Evolutionary conservation across 1,140 invertebrate genomes (phyloP).

Genomic region (Ganaspis sp.): DNA sequence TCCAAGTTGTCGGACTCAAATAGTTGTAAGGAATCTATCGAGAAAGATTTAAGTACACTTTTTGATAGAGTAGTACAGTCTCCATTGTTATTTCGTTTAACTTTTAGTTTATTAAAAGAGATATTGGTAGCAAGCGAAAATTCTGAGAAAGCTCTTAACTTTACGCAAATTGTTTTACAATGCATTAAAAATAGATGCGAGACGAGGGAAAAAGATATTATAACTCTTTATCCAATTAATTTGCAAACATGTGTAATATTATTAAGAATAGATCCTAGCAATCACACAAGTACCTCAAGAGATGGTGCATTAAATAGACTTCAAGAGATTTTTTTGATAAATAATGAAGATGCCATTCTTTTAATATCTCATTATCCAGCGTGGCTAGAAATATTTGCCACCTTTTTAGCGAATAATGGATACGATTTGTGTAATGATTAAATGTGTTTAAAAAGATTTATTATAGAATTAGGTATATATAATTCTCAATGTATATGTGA

Average conservation of each 20-base stretch:
- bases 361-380: slow-evolving; percentile 64
- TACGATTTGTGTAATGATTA: not conserved
- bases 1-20: slow-evolving; percentile 38
- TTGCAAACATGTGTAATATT: slow-evolving; percentile 61
- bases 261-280: slow-evolving; percentile 56
- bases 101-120: slow-evolving; percentile 57
- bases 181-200: slow-evolving; percentile 46
- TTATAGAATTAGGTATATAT: no score
- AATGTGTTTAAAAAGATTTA: not conserved
- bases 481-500: no score
- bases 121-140: slow-evolving; percentile 56
- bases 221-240: slow-evolving; percentile 65
- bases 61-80: slow-evolving; percentile 50
- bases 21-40: slow-evolving; percentile 28
- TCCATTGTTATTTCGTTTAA: slow-evolving; percentile 57
- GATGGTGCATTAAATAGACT: slow-evolving; percentile 50
- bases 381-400: slow-evolving; percentile 57
- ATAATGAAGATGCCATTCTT: slow-evolving; percentile 54
- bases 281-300: slow-evolving; percentile 56
- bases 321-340: slow-evolving; percentile 51
- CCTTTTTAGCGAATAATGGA: slow-evolving; percentile 36
- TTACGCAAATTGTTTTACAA: slow-evolving; percentile 56
- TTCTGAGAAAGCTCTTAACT: slow-evolving; percentile 51
- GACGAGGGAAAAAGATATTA: slow-evolving; percentile 51
- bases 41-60: slow-evolving; percentile 43